Base-by-base conservation (phyloP, 2,888 invertebrate genomes). In the Acholoe squamosa region DNA sequence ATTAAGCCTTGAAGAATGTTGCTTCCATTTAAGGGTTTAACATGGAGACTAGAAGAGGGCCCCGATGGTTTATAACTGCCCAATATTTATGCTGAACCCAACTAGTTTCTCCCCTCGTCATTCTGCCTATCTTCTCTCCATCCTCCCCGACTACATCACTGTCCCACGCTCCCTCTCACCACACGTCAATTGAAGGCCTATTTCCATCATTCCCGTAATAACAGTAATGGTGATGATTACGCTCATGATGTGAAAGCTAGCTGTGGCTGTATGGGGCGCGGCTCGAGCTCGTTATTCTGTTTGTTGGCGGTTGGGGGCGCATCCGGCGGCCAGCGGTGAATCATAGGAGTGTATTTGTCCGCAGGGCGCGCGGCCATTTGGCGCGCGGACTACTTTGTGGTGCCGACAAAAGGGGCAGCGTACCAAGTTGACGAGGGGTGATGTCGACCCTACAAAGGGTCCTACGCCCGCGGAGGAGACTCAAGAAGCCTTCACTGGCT, bases 301-400 rank as follows among this genome's bases (percentile, higher is more conserved):
- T 80, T 80, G 56, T 86, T 86, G 86, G 86, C 86, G 52, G 28
- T 28, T 10, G 54, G 56, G n/a, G 86, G 86, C 51, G 51, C 52
- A 31, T 28, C 28, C 54, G 54, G 54, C 34, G 86, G 54, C 16
- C 31, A 33, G 25, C 25, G 86, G 54, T 56, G 86, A 86, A 86
- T 86, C 86, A 86, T 56, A 25, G 56, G 28, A 86, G 80, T 86
- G 86, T 86, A 86, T 86, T 54, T 31, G 86, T 86, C 86, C 86
- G 86, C 54, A 28, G 56, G 86, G 86, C 54, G 31, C 54, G 56
- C 16, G 28, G 86, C 54, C 52, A 28, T 54, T 86, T 86, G 52
- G 86, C 54, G 54, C 54, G 54, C 33, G 86, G 56, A 86, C 86
- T 86, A 86, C 86, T 86, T 86, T 86, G 86, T 86, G 86, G 86